Percentiles rank a stretch among this genome's conserved stretches.
Evolutionary conservation across 1,140 invertebrate species (phyloP).

Genomic region (Aphaenogaster floridana): DNA sequence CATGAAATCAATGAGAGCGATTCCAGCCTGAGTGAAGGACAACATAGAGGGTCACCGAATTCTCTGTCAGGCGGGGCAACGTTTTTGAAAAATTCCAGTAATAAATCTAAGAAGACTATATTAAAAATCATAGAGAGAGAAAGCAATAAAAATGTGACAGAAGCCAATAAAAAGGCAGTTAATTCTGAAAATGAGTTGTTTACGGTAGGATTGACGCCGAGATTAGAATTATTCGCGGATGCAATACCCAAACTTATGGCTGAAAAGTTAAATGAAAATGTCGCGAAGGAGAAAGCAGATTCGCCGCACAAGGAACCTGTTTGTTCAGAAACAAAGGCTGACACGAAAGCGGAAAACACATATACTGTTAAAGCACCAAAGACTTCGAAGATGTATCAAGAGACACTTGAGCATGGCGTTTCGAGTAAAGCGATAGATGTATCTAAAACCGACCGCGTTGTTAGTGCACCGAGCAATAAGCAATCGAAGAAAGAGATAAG

Average conservation of each 20-base stretch:
- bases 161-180: constrained; percentile 72
- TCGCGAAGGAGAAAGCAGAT: constrained; percentile 52
- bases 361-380: neutral
- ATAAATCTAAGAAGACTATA: constrained; percentile 37
- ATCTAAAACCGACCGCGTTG: constrained; percentile 50
- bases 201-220: constrained; percentile 82
- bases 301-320: constrained; percentile 11
- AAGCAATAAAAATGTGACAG: constrained; percentile 57
- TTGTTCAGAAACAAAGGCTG: neutral
- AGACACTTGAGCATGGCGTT: neutral
- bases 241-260: constrained; percentile 84
- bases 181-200: constrained; percentile 82
- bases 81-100: constrained; percentile 39
- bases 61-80: constrained; percentile 36
- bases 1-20: constrained; percentile 73
- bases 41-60: constrained; percentile 1
- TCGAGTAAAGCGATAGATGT: constrained; percentile 44
- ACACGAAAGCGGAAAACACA: constrained; percentile 16
- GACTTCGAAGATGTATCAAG: constrained; percentile 8
- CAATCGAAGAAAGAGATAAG: constrained; percentile 65
- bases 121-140: neutral
- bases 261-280: constrained; percentile 80
- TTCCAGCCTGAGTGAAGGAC: constrained; percentile 51
- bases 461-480: constrained; percentile 61
- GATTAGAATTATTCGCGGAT: constrained; percentile 84